phyloP scores from a whole-genome alignment of 2,113 vertebrate genomes.

The Podocnemis expansa region DNA sequence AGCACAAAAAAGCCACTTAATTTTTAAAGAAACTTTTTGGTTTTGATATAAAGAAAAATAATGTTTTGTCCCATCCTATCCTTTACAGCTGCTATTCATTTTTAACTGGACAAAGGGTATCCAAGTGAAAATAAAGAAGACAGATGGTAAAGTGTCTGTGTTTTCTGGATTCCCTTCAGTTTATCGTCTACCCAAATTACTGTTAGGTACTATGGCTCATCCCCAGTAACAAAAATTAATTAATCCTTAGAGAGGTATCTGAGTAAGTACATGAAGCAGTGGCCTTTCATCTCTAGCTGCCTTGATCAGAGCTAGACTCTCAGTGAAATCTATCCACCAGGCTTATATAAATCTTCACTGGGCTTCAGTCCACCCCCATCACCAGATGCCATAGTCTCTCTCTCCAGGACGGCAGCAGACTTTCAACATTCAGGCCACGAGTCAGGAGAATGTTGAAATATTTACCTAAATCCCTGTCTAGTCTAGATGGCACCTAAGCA shows the following conservation, averaged over 20 bases:
- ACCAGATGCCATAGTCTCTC: neutral
- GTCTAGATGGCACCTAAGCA: neutral
- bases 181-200: conserved; percentile 43
- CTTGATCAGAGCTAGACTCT: conserved; percentile 13
- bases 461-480: neutral
- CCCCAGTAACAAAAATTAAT: conserved; percentile 40
- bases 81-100: conserved; percentile 13
- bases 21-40: neutral
- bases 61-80: neutral
- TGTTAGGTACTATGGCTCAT: neutral
- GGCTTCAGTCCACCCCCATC: neutral
- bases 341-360: neutral
- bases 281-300: conserved; percentile 10
- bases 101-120: conserved; percentile 27
- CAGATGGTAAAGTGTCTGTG: conserved; percentile 31
- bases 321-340: conserved; percentile 13
- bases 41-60: conserved; percentile 8
- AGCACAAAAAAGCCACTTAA: conserved; percentile 26
- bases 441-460: neutral
- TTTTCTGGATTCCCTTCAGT: neutral
- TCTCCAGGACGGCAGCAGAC: neutral
- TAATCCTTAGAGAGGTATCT: conserved; percentile 34
- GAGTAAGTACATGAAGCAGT: neutral
- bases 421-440: neutral
- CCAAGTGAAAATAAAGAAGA: conserved; percentile 41